Evolutionary conservation across 1,140 invertebrate species (phyloP).

Genomic region (Drosophila aff.): DNA sequence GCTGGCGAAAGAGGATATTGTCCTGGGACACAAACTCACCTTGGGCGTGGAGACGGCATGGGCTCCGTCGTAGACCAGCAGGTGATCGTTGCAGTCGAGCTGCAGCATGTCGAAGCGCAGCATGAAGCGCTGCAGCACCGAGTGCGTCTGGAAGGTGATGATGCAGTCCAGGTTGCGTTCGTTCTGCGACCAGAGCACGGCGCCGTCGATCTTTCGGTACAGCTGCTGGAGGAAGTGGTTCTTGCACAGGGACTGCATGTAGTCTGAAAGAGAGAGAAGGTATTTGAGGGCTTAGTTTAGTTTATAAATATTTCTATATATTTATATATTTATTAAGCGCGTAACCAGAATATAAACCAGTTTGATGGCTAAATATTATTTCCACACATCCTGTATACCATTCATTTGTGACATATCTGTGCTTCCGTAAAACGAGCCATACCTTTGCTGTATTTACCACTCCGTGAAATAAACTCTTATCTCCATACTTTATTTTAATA

Average conservation of each 20-base stretch:
- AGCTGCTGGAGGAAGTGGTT: slow-evolving; percentile 93
- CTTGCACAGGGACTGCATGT: slow-evolving; percentile 94
- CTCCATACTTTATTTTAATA: slow-evolving; percentile 6
- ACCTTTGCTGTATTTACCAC: neutral
- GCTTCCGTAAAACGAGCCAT: neutral
- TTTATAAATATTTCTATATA: neutral
- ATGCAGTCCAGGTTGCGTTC: slow-evolving; percentile 95
- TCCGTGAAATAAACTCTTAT: slow-evolving; percentile 8
- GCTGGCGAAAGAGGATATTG: too few species aligned
- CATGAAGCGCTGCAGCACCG: slow-evolving; percentile 96
- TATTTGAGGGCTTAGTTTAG: neutral
- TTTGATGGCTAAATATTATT: neutral
- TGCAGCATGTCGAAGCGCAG: slow-evolving; percentile 92
- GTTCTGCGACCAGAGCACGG: slow-evolving; percentile 94
- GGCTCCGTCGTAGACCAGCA: slow-evolving; percentile 96
- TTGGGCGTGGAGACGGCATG: slow-evolving; percentile 94
- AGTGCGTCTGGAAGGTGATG: slow-evolving; percentile 96
- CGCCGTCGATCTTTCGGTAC: slow-evolving; percentile 95
- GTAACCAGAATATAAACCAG: neutral
- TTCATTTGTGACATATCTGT: neutral
- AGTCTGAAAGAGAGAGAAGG: slow-evolving; percentile 88
- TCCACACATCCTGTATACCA: slow-evolving; percentile 29
- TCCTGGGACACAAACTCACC: slow-evolving; percentile 86
- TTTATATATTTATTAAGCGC: neutral
- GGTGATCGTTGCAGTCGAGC: slow-evolving; percentile 96